Conservation (phyloP, 2,888 invertebrate genomes). For the Sesia bembeciformis region DNA sequence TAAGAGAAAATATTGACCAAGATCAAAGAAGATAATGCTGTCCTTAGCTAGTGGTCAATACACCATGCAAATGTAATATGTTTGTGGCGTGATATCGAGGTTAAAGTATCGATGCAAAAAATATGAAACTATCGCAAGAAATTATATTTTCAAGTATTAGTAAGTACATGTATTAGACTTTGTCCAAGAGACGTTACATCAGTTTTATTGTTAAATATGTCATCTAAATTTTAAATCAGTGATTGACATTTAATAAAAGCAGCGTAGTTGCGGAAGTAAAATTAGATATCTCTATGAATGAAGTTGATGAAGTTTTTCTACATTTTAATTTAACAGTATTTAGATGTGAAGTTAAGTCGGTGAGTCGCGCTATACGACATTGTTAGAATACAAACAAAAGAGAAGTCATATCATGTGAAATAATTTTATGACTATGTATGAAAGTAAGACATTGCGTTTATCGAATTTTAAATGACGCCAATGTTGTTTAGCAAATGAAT, state of each 20-base stretch:
- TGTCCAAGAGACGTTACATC: too few species aligned
- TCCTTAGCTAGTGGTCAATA: slow-evolving; percentile 17
- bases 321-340: slow-evolving; percentile 17
- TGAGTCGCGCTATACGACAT: slow-evolving; percentile 8
- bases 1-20: slow-evolving; percentile 56
- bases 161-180: too few species aligned
- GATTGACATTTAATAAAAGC: too few species aligned
- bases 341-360: slow-evolving; percentile 30
- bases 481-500: too few species aligned
- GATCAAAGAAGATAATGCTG: slow-evolving; percentile 40
- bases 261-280: too few species aligned
- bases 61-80: neutral
- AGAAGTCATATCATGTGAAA: slow-evolving; percentile 18
- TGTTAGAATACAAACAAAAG: slow-evolving; percentile 20
- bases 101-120: too few species aligned
- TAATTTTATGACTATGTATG: slow-evolving; percentile 8
- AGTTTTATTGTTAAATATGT: too few species aligned
- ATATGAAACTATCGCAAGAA: too few species aligned
- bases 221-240: too few species aligned
- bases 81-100: too few species aligned
- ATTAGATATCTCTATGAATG: neutral
- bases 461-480: too few species aligned
- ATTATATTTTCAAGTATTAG: too few species aligned
- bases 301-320: neutral
- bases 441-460: neutral